A percentile compares a stretch with the other conserved stretches of the same genome.
These are phyloP conservation scores for Sarcophaga caerulescens DNA, from an alignment of 2,888 invertebrate genomes.

Conservation along the genomic window DNA sequence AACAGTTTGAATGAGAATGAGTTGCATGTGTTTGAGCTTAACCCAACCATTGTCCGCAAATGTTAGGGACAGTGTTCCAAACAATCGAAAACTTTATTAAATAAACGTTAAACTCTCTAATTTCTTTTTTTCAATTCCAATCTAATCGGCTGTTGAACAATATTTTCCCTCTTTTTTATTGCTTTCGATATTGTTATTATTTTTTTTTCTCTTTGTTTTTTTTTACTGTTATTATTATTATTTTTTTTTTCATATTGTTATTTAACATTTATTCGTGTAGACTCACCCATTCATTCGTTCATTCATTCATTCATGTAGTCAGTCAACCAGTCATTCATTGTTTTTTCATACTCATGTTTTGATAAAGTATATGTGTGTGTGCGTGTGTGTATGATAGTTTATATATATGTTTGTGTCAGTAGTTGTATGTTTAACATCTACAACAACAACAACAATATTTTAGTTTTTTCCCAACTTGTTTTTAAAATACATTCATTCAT, in stretches of 20 bases:
- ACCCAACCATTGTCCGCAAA: constrained; percentile 33
- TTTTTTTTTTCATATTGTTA: constrained; percentile 50
- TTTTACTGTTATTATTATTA: constrained; percentile 8
- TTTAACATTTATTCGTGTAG: constrained; percentile 58
- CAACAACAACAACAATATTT: constrained; percentile 15
- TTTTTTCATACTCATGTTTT: constrained; percentile 24
- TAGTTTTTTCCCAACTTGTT: constrained; percentile 1
- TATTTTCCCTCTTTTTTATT: neutral
- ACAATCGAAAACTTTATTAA: constrained; percentile 42
- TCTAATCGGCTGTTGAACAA: neutral
- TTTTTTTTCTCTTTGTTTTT: neutral
- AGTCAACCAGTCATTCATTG: constrained; percentile 43
- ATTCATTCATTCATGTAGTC: constrained; percentile 28
- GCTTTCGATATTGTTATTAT: constrained; percentile 32
- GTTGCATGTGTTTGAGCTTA: constrained; percentile 48
- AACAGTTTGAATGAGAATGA: constrained; percentile 32
- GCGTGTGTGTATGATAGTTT: neutral
- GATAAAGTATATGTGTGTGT: neutral
- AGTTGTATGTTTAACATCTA: constrained; percentile 56
- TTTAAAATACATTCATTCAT: neutral
- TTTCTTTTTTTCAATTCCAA: constrained; percentile 17
- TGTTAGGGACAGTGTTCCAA: constrained; percentile 21
- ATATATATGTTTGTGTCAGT: neutral
- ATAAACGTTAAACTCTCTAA: constrained; percentile 56
- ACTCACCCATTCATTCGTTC: constrained; percentile 46